Evolutionary conservation across 2,113 vertebrate species (phyloP), one percentile per base, ranked within the genome.

Genomic region (Trematomus loennbergii): DNA sequence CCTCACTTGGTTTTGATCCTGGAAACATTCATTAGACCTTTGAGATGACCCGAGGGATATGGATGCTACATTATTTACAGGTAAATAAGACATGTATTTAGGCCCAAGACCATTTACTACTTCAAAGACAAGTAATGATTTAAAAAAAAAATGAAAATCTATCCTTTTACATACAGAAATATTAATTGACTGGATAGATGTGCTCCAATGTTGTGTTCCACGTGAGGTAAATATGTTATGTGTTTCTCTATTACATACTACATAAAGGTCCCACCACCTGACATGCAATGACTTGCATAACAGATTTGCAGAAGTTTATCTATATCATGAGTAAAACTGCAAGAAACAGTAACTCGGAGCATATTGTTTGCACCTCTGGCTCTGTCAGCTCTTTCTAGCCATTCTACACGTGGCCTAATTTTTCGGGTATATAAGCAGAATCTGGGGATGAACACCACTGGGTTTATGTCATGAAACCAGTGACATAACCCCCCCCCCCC

Each of bases 401-500:
- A 13, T 6, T 40, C 2, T 9, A 0, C 11, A 57, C 29, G 4
- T 71, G n/a, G 9, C 25, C 9, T 13, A 16, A n/a, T 11, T 9
- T 5, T 40, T 9, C 0, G 25, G 43, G 1, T n/a, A 57, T 66
- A n/a, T 50, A 65, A 45, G 9, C 10, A 1, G 29, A n/a, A 25
- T 15, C 3, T 17, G 9, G 17, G 17, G 20, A 46, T 53, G 25
- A 12, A 9, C 15, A 4, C 50, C 43, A 22, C 13, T 8, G 22
- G 29, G 45, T n/a, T 57, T 52, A 52, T 75, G 48, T 70, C 40
- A 73, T 5, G 3, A 15, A n/a, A n/a, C n/a, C n/a, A n/a, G n/a
- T n/a, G n/a, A 36, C n/a, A 11, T 6, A 18, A n/a, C 4, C 79
- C 36, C 65, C 79, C 43, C 83, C 78, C 87, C 66, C 77, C 36